Evolutionary conservation across 2,888 invertebrate genomes (phyloP).

Genomic region (Cataglyphis albicans): DNA sequence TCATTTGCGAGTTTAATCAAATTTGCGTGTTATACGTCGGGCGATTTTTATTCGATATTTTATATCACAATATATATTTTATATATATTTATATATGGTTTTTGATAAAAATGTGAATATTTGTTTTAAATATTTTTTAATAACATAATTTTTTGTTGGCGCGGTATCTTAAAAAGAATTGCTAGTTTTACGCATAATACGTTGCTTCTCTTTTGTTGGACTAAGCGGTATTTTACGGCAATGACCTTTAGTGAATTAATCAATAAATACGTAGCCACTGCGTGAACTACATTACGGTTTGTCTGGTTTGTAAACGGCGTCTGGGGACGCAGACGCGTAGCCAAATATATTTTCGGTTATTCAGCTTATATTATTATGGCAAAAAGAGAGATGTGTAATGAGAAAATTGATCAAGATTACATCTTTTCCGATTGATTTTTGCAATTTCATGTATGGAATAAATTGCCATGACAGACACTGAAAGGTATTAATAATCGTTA

Average conservation of each 20-base stretch:
- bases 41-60: background rate
- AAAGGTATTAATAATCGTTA: constrained; percentile 8
- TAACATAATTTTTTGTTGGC: background rate
- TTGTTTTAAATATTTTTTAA: background rate
- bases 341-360: constrained; percentile 46
- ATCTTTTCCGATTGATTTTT: background rate
- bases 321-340: constrained; percentile 78
- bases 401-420: constrained; percentile 3
- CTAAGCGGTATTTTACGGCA: constrained; percentile 58
- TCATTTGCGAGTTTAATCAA: background rate
- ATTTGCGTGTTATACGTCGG: background rate
- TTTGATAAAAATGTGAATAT: no score
- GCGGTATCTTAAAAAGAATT: background rate
- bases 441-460: background rate
- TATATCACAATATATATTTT: background rate
- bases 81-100: no score
- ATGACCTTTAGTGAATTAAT: constrained; percentile 75
- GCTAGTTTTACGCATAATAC: constrained; percentile 12
- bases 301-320: constrained; percentile 79
- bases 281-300: constrained; percentile 76
- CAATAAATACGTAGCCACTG: constrained; percentile 76
- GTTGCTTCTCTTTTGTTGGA: constrained; percentile 26
- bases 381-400: background rate
- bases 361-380: constrained; percentile 3
- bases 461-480: background rate